phyloP scores from a whole-genome alignment of 2,888 invertebrate genomes.

The Clostera curtula region DNA sequence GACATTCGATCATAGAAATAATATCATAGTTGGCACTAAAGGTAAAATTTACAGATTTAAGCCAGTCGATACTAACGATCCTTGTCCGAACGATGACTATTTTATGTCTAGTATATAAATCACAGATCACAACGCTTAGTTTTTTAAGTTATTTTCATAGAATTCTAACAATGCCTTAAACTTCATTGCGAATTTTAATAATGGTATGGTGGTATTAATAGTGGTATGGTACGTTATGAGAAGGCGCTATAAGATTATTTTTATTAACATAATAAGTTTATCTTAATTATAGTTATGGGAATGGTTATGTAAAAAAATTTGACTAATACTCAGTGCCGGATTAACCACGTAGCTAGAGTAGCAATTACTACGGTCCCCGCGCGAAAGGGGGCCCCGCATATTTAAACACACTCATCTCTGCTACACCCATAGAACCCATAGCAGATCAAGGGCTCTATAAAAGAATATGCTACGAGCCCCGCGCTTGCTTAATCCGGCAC shows the following conservation, averaged over 20 bases:
- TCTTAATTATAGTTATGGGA: neutral
- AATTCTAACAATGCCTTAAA: too few relatives aligned
- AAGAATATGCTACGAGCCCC: too few relatives aligned
- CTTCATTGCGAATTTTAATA: neutral
- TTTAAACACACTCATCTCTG: too few relatives aligned
- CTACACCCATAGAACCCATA: too few relatives aligned
- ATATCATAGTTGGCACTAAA: slow-evolving; percentile 60
- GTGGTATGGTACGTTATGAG: neutral
- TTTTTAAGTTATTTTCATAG: neutral
- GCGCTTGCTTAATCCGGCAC: too few relatives aligned
- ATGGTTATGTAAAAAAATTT: too few relatives aligned
- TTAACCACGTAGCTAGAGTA: too few relatives aligned
- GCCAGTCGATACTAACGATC: slow-evolving; percentile 48
- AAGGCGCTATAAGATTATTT: neutral
- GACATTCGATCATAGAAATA: slow-evolving; percentile 53
- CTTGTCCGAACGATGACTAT: slow-evolving; percentile 61
- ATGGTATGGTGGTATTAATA: neutral
- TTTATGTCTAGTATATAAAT: slow-evolving; percentile 59
- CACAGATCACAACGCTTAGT: too few relatives aligned
- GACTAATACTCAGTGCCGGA: too few relatives aligned
- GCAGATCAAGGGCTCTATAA: too few relatives aligned
- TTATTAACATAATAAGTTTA: neutral
- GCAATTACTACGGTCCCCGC: too few relatives aligned
- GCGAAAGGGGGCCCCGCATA: too few relatives aligned
- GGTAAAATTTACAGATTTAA: slow-evolving; percentile 64